Evolutionary conservation across 2,888 invertebrate species (phyloP).

Genomic region (Heteromyza rotundicornis): DNA sequence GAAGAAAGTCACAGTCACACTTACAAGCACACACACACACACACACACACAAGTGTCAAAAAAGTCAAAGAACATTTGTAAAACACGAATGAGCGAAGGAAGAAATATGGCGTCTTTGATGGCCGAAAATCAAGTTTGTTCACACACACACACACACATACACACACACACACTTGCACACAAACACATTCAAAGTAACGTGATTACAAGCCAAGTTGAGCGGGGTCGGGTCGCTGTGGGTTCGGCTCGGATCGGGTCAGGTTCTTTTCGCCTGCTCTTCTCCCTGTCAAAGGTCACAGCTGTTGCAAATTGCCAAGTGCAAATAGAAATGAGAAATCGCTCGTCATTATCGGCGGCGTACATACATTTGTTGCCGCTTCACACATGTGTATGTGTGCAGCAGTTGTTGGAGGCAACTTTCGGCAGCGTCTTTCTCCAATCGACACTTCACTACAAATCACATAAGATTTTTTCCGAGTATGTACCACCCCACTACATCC

Average conservation of each 20-base stretch:
- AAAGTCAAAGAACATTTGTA: slow-evolving; percentile 1
- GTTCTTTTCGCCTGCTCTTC: neutral
- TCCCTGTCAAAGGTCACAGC: slow-evolving; percentile 48
- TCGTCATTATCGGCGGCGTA: slow-evolving; percentile 49
- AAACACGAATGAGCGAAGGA: slow-evolving; percentile 36
- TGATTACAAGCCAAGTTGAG: slow-evolving; percentile 1
- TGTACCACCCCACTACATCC: neutral
- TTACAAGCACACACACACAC: neutral
- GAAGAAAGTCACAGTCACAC: too few relatives aligned
- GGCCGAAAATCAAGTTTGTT: slow-evolving; percentile 53
- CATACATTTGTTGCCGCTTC: neutral
- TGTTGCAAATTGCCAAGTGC: slow-evolving; percentile 46
- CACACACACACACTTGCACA: neutral
- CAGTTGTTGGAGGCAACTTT: neutral
- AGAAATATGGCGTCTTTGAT: slow-evolving; percentile 52
- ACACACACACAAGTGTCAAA: neutral
- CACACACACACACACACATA: neutral
- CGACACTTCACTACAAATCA: neutral
- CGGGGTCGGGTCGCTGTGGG: slow-evolving; percentile 3
- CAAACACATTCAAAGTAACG: neutral
- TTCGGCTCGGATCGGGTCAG: neutral
- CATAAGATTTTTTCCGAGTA: neutral
- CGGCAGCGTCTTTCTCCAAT: neutral
- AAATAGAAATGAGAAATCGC: slow-evolving; percentile 44
- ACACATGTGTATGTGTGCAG: neutral